These are phyloP conservation scores for Bathynomus jamesi DNA, from an alignment of 1,140 invertebrate genomes.

Conservation along the genomic window DNA sequence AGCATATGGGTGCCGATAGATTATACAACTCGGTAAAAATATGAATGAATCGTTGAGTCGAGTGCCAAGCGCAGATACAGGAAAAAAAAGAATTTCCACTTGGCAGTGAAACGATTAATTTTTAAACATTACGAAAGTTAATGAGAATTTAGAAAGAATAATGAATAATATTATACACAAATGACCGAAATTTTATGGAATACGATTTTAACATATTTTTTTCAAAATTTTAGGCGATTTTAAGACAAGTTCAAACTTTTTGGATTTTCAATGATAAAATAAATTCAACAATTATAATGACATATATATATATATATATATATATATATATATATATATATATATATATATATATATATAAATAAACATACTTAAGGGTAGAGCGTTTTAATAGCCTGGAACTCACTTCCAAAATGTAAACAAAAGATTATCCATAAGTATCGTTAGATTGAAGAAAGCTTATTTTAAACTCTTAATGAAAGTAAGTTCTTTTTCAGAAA, in stretches of 20 bases:
- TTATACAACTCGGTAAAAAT: not conserved
- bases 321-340: constrained; percentile 3
- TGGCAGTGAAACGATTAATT: not conserved
- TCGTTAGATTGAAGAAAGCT: no score
- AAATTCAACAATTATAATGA: not conserved
- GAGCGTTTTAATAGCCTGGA: not conserved
- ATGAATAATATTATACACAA: not conserved
- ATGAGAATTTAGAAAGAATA: not conserved
- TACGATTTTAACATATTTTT: not conserved
- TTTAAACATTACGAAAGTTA: not conserved
- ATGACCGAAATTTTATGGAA: not conserved
- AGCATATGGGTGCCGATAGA: not conserved
- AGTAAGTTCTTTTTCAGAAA: no score
- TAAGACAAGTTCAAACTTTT: not conserved
- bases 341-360: constrained; percentile 3
- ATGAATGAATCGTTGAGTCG: not conserved
- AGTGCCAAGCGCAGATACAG: not conserved
- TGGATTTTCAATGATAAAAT: not conserved
- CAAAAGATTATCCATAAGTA: not conserved
- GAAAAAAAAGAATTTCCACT: not conserved
- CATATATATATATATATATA: constrained; percentile 1
- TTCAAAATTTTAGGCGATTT: not conserved
- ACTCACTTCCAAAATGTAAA: not conserved
- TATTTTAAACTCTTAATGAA: no score
- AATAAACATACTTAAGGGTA: not conserved